phyloP scores from a whole-genome alignment of 2,888 invertebrate species.

The Nemoura dubitans region DNA sequence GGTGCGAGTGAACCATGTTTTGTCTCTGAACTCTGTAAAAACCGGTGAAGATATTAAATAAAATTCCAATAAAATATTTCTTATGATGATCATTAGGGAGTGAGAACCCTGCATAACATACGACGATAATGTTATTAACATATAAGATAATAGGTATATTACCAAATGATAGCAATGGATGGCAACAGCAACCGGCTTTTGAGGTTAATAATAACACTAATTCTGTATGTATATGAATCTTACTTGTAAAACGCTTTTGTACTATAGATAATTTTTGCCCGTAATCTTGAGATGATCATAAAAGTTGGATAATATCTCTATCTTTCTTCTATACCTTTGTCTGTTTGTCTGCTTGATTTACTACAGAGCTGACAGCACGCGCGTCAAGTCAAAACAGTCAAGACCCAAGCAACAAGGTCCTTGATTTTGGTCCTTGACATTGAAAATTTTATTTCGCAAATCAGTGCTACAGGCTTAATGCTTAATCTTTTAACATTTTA shows the following conservation, averaged over 20 bases:
- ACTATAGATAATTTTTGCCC: not conserved
- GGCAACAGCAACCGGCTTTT: not conserved
- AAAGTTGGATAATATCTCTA: not conserved
- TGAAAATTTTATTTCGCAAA: too few species aligned
- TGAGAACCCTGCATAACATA: too few species aligned
- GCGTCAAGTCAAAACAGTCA: too few species aligned
- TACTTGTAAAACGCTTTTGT: not conserved
- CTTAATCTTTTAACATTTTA: not conserved
- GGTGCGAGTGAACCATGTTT: conserved; percentile 20
- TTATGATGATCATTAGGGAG: too few species aligned
- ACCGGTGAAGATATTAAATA: too few species aligned
- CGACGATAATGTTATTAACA: too few species aligned
- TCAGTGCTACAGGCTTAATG: not conserved
- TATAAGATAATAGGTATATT: too few species aligned
- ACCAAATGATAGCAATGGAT: too few species aligned
- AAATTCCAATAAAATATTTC: too few species aligned
- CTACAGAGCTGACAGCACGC: not conserved
- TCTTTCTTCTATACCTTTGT: not conserved
- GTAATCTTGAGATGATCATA: not conserved
- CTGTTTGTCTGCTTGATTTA: too few species aligned
- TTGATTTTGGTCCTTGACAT: not conserved
- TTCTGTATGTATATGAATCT: not conserved
- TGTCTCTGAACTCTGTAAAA: conserved; percentile 18
- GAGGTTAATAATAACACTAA: not conserved
- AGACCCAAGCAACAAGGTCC: not conserved